Evolutionary conservation across 2,113 vertebrate genomes (phyloP), one percentile per base, ranked within the genome.

Genomic region (Nansenia antarctica): DNA sequence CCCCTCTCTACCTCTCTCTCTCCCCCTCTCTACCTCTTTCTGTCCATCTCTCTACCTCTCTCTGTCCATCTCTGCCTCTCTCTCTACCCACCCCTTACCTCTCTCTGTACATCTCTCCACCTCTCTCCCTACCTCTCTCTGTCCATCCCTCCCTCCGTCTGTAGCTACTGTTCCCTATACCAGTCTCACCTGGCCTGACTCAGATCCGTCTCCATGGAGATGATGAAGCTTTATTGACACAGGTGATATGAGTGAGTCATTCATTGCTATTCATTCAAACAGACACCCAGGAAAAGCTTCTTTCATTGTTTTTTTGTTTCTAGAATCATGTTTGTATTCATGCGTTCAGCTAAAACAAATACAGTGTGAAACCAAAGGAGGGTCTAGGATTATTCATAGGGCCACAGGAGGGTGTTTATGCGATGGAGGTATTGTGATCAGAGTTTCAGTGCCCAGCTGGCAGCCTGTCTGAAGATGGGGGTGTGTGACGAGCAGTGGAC

Each of bases 321-420:
- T n/a, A n/a, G n/a, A n/a, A n/a, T n/a, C n/a, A n/a, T 49, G 7
- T 22, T 49, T n/a, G 4, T 79, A 87, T 82, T 83, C 75, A 74
- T 77, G 75, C 84, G 73, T 58, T 69, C n/a, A 3, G 6, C 5
- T 8, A 49, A 49, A 47, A 22, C n/a, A 49, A n/a, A 20, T 49
- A 49, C 15, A 22, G 6, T 6, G 8, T n/a, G 45, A 49, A 49
- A 8, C 42, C 18, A 7, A 0, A 15, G 0, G 5, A 42, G n/a
- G n/a, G n/a, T n/a, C n/a, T n/a, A n/a, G n/a, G n/a, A n/a, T n/a
- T n/a, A n/a, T n/a, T n/a, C n/a, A n/a, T n/a, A n/a, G n/a, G n/a
- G n/a, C n/a, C n/a, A n/a, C n/a, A n/a, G n/a, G n/a, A n/a, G n/a
- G n/a, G n/a, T n/a, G n/a, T n/a, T n/a, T n/a, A n/a, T n/a, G n/a